Percentiles rank a stretch among this genome's conserved stretches.
These are phyloP conservation scores for Ianthella basta DNA, from an alignment of 37 sponge, comb jelly and placozoan genomes.

Conservation along the genomic window DNA sequence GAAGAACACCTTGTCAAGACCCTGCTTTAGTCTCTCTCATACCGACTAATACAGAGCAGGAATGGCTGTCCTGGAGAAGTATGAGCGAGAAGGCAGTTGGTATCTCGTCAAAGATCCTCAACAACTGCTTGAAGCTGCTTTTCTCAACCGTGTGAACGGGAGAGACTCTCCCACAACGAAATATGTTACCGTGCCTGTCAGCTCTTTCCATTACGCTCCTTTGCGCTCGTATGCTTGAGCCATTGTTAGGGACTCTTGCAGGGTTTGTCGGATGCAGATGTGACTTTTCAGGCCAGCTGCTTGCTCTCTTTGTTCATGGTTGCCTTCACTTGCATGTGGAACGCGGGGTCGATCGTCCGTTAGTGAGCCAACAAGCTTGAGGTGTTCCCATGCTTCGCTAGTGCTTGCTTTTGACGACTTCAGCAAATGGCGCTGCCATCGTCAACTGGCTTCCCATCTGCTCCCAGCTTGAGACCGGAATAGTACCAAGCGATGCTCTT, in stretches of 20 bases:
- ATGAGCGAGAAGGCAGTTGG: conserved; percentile 30
- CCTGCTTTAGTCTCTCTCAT: not conserved
- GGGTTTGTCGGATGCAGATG: not conserved
- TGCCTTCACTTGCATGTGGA: not conserved
- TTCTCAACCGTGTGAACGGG: conserved; percentile 28
- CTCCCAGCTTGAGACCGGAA: not conserved
- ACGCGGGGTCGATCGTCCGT: conserved; percentile 11
- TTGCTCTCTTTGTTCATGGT: conserved; percentile 15
- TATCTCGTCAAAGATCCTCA: conserved; percentile 35
- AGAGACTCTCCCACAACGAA: conserved; percentile 28
- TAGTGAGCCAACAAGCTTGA: conserved; percentile 34
- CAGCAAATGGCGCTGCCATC: conserved; percentile 33
- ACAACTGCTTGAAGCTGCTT: conserved; percentile 17
- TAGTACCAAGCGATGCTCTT: conserved; percentile 28
- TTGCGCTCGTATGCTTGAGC: conserved; percentile 1
- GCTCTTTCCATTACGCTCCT: conserved; percentile 41
- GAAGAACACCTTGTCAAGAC: not conserved
- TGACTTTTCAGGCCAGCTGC: not conserved
- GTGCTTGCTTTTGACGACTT: conserved; percentile 14
- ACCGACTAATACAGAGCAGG: conserved; percentile 38
- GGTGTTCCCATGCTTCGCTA: conserved; percentile 32
- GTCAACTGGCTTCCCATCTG: conserved; percentile 1
- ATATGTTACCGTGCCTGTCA: conserved; percentile 31
- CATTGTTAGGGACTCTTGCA: not conserved
- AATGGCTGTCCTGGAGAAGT: conserved; percentile 35